These are phyloP conservation scores for Speoplatyrhinus poulsoni DNA, from an alignment of 2,113 vertebrate species.

Conservation along the genomic window DNA sequence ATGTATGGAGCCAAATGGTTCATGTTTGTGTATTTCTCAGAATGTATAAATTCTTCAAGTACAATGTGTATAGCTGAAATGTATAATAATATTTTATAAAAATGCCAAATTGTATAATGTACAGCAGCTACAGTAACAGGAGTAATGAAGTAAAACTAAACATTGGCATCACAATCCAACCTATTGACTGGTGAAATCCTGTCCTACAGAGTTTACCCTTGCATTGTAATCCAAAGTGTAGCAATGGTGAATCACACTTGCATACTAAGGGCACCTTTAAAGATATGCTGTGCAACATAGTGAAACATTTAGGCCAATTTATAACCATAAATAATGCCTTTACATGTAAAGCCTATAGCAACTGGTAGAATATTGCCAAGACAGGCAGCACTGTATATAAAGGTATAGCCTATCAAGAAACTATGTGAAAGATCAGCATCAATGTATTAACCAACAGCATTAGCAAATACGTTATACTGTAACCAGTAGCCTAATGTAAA, in stretches of 20 bases:
- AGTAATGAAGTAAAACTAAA: too few relatives aligned
- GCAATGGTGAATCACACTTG: not conserved
- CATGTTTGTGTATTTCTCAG: too few relatives aligned
- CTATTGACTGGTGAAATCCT: slow-evolving; percentile 13
- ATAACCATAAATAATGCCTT: too few relatives aligned
- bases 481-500: slow-evolving; percentile 9
- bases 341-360: slow-evolving; percentile 3
- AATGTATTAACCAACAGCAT: slow-evolving; percentile 7
- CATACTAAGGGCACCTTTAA: not conserved
- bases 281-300: not conserved
- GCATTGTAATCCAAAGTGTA: not conserved
- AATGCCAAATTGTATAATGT: too few relatives aligned
- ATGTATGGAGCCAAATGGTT: too few relatives aligned
- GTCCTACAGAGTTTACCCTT: slow-evolving; percentile 19
- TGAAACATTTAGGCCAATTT: not conserved
- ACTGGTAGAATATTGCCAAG: slow-evolving; percentile 9
- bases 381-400: not conserved
- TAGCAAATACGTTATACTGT: slow-evolving; percentile 32
- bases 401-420: not conserved
- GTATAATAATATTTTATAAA: too few relatives aligned
- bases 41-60: too few relatives aligned
- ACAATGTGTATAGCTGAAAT: too few relatives aligned
- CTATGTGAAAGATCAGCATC: not conserved
- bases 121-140: too few relatives aligned
- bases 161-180: not conserved